Conservation (phyloP, 2,888 invertebrate genomes). For the Tridacna crocea region DNA sequence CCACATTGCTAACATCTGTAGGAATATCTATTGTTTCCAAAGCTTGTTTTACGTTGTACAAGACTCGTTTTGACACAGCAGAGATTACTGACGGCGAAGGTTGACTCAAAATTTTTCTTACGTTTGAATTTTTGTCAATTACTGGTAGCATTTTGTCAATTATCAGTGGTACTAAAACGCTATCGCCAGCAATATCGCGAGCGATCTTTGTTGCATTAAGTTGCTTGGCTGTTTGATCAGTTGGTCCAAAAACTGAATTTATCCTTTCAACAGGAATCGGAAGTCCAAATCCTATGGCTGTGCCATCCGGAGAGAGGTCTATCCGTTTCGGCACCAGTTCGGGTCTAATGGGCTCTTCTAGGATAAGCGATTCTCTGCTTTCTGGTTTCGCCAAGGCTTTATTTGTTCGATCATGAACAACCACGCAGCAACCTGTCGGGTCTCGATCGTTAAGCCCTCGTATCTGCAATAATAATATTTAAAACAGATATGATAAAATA, state of each 20-base stretch:
- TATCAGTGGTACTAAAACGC: background rate
- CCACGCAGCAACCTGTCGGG: slow-evolving; percentile 49
- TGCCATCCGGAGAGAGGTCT: background rate
- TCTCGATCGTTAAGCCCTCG: slow-evolving; percentile 22
- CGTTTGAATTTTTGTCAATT: background rate
- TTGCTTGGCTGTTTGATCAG: background rate
- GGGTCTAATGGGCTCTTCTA: background rate
- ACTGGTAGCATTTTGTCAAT: background rate
- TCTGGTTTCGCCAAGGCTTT: slow-evolving; percentile 19
- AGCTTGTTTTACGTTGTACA: background rate
- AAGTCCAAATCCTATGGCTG: slow-evolving; percentile 6
- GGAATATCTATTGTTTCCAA: slow-evolving; percentile 5
- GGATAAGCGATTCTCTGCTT: background rate
- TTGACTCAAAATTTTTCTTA: background rate
- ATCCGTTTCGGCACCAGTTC: background rate
- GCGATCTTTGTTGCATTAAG: background rate
- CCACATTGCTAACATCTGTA: background rate
- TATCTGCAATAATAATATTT: slow-evolving; percentile 18
- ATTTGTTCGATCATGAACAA: slow-evolving; percentile 39
- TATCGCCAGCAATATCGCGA: background rate
- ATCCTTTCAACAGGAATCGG: slow-evolving; percentile 6
- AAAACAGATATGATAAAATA: background rate
- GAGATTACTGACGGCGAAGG: background rate
- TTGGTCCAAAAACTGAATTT: background rate
- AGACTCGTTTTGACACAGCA: background rate